Percentiles rank a stretch among this genome's conserved stretches.
These are phyloP conservation scores for Mystacornis crossleyi DNA, from an alignment of 2,113 vertebrate genomes.

Conservation along the genomic window DNA sequence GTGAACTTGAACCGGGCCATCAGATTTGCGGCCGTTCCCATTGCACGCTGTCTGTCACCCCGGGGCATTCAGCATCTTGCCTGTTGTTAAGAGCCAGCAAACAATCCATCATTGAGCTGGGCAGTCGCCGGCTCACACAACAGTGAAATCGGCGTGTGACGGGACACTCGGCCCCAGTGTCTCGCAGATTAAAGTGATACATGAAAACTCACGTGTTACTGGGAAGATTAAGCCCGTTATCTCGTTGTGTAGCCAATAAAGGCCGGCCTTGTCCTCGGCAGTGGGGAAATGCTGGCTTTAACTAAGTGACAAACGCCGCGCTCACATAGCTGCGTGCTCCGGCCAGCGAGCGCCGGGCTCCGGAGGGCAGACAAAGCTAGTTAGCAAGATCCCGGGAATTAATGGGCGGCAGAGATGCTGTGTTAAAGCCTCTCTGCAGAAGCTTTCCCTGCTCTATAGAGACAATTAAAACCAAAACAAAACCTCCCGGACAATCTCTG, in stretches of 20 bases:
- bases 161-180: constrained; percentile 64
- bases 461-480: constrained; percentile 19
- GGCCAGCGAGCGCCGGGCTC: not conserved
- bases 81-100: constrained; percentile 75
- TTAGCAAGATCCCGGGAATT: not conserved
- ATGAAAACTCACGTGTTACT: constrained; percentile 74
- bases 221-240: constrained; percentile 75
- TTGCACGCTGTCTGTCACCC: constrained; percentile 77
- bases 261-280: constrained; percentile 25
- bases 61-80: constrained; percentile 79
- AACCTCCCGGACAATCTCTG: not conserved
- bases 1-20: constrained; percentile 80
- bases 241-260: constrained; percentile 71
- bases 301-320: not conserved
- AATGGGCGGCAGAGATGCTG: not conserved
- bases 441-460: not conserved
- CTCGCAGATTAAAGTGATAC: constrained; percentile 79
- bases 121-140: constrained; percentile 75
- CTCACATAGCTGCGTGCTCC: not conserved
- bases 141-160: constrained; percentile 77
- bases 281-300: constrained; percentile 33
- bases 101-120: constrained; percentile 78
- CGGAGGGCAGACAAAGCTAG: constrained; percentile 1
- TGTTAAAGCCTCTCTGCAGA: constrained; percentile 23
- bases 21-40: constrained; percentile 68